phyloP scores from a whole-genome alignment of 23 tunicate species.

The Halocynthia aurantium region DNA sequence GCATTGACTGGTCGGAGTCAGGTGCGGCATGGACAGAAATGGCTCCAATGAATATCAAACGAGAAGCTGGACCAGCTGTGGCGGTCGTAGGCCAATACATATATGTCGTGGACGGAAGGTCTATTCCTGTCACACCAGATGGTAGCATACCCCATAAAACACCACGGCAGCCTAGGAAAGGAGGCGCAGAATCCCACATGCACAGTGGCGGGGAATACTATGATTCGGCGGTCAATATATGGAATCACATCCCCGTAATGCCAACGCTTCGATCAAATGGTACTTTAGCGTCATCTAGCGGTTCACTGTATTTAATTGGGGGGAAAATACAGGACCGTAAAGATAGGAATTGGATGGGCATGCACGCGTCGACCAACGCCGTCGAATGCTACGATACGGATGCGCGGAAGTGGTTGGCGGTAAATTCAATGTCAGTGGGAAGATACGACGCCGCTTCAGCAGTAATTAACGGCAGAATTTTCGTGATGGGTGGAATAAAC shows the following conservation, averaged over 20 bases:
- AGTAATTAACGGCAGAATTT: neutral
- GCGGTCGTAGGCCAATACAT: neutral
- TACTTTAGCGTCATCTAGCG: neutral
- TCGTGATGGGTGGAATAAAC: neutral
- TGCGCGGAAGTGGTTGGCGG: neutral
- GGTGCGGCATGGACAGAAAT: neutral
- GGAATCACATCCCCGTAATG: neutral
- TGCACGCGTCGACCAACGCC: neutral
- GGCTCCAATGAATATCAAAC: neutral
- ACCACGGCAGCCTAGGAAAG: neutral
- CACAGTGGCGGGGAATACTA: constrained; percentile 7
- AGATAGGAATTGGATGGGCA: constrained; percentile 2
- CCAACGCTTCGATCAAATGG: neutral
- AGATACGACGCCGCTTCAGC: neutral
- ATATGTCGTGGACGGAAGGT: neutral
- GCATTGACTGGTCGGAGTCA: neutral
- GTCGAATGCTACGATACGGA: neutral
- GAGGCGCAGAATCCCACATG: neutral
- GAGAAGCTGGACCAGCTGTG: neutral
- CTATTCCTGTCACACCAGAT: neutral
- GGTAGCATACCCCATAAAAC: neutral
- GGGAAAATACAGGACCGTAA: neutral
- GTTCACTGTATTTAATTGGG: neutral
- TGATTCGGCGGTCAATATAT: neutral
- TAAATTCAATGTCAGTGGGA: neutral